Base-by-base conservation (phyloP, 2,113 vertebrate species). In the Laterallus jamaicensis region DNA sequence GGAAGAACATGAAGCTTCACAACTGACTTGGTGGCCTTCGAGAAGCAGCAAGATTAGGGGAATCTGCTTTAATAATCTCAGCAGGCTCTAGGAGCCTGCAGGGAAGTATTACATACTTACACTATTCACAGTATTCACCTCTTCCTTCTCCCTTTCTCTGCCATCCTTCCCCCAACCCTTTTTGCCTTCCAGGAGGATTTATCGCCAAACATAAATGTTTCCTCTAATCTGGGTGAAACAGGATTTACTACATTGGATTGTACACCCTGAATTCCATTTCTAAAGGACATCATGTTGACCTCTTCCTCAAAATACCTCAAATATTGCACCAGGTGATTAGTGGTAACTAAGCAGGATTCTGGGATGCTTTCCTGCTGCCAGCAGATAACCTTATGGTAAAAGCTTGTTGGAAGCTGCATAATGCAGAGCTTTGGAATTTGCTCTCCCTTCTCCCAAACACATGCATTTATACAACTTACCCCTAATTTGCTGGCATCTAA, bases 31-130 rank as follows among this genome's bases (percentile, higher is more conserved):
- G 7, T 17, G 10, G 2, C 11, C 12, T 82, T 60, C 15, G 14
- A 80, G 40, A 32, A 83, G 15, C 63, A 58, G 11, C 7, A 92
- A 32, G 2, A 77, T 62, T 39, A 82, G 40, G 2, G 4, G 11
- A 62, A 47, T 62, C 8, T 40, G 5, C 66, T 32, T 54, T 35
- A 71, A 73, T 90, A 87, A 25, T 6, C 8, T 39, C 35, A 69
- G 10, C 12, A 62, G 19, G 31, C 37, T 2, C 17, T 4, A 21
- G 8, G 5, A 1, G 0, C 5, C 26, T 59, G 44, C 42, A 71
- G 5, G 21, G 17, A 90, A 81, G 5, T 20, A 7, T 39, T 37
- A 63, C n/a, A 9, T 47, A 70, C 50, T 42, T 22, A 26, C 11
- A 58, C 4, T 59, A 18, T 59, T 73, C 31, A 18, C 2, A 59